A percentile compares a stretch with the other conserved stretches of the same genome.
Conservation (phyloP, 2,888 invertebrate genomes). For the Noctua fimbriata region DNA sequence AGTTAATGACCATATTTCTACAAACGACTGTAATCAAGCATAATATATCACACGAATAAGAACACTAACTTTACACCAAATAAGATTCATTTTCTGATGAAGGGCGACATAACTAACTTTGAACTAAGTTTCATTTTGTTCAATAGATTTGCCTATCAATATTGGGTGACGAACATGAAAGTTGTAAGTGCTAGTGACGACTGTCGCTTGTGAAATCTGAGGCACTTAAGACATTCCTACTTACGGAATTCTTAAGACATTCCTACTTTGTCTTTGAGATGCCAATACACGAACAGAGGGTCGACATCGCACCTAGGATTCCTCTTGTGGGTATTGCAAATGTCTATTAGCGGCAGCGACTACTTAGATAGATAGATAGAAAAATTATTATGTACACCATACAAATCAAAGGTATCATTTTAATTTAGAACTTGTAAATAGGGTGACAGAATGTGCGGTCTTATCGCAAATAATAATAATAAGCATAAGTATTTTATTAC, state of each 20-base stretch:
- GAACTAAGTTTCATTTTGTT: not conserved
- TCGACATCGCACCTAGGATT: not conserved
- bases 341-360: not conserved
- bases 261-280: not conserved
- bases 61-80: not conserved
- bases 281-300: not conserved
- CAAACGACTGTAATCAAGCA: not conserved
- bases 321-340: not conserved
- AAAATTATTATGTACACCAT: too few relatives aligned
- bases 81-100: not conserved
- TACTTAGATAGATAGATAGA: too few relatives aligned
- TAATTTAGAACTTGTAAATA: too few relatives aligned
- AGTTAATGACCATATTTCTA: not conserved
- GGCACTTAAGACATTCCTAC: not conserved
- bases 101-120: not conserved
- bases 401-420: too few relatives aligned
- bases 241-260: not conserved
- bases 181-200: not conserved
- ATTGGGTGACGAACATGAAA: not conserved
- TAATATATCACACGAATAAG: not conserved
- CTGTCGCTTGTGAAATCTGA: not conserved
- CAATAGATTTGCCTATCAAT: not conserved
- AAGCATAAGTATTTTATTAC: too few relatives aligned
- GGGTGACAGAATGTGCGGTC: too few relatives aligned
- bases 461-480: too few relatives aligned